Percentiles rank a stretch among this genome's conserved stretches.
These are phyloP conservation scores for Drosophila multiciliata DNA, from an alignment of 2,888 invertebrate genomes.

Conservation along the genomic window DNA sequence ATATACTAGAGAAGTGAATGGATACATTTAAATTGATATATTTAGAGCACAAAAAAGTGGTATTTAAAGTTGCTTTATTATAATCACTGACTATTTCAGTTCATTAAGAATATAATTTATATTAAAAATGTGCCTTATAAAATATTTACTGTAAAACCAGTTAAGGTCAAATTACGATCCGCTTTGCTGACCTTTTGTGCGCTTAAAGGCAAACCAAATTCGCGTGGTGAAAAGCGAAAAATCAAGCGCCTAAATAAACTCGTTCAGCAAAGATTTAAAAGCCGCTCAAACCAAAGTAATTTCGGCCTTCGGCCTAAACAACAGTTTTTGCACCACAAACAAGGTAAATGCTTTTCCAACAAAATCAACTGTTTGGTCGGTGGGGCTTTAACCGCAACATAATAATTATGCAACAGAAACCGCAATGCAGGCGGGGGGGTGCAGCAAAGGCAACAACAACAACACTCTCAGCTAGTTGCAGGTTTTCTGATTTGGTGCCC, in stretches of 20 bases:
- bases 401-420: constrained; percentile 81
- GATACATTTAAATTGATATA: constrained; percentile 26
- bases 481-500: constrained; percentile 53
- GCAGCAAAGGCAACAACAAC: constrained; percentile 35
- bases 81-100: not conserved
- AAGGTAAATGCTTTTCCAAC: constrained; percentile 77
- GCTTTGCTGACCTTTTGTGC: constrained; percentile 25
- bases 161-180: constrained; percentile 3
- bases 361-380: constrained; percentile 59
- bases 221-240: constrained; percentile 27
- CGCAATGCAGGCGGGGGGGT: constrained; percentile 74
- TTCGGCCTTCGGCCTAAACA: constrained; percentile 63
- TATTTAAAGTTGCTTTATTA: not conserved
- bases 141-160: not conserved
- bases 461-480: constrained; percentile 47
- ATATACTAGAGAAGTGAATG: constrained; percentile 23
- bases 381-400: constrained; percentile 72
- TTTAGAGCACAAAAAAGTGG: not conserved
- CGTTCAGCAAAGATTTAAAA: constrained; percentile 81
- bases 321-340: constrained; percentile 78
- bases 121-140: not conserved
- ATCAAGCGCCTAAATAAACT: constrained; percentile 77
- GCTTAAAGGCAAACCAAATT: constrained; percentile 38
- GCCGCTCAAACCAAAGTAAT: constrained; percentile 74
- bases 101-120: not conserved